Evolutionary conservation across 2,888 invertebrate species (phyloP).

Genomic region (Mongoloraphidia duomilia): DNA sequence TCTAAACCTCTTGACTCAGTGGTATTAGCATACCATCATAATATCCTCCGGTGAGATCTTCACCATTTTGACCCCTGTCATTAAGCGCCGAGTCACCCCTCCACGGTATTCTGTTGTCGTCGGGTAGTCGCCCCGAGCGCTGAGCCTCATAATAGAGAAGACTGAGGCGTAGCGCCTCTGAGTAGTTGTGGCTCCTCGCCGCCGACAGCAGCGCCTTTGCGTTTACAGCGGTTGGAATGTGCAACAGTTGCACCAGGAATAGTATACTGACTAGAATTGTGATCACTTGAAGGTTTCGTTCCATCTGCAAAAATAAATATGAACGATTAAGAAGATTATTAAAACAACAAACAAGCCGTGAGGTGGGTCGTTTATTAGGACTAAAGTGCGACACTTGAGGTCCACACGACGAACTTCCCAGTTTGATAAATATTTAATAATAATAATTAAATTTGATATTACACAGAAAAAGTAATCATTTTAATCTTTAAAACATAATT

Average conservation of each 20-base stretch:
- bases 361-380: too few species aligned
- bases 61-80: constrained; percentile 33
- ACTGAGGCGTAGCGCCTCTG: constrained; percentile 32
- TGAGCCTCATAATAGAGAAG: constrained; percentile 41
- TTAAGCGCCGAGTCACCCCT: constrained; percentile 36
- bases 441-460: too few species aligned
- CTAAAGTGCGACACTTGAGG: too few species aligned
- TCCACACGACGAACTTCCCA: too few species aligned
- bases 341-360: too few species aligned
- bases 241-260: neutral
- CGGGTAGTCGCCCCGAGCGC: constrained; percentile 35
- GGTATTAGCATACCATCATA: constrained; percentile 36
- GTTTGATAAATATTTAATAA: too few species aligned
- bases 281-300: neutral
- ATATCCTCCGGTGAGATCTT: constrained; percentile 40
- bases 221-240: too few species aligned
- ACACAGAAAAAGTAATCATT: too few species aligned
- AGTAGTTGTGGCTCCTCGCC: constrained; percentile 26
- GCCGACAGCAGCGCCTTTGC: neutral
- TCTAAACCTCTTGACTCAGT: too few species aligned
- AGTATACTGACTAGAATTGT: neutral
- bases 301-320: too few species aligned
- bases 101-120: constrained; percentile 35
- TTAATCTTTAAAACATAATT: too few species aligned
- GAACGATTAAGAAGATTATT: too few species aligned